Evolutionary conservation across 2,113 vertebrate genomes (phyloP), one percentile per base, ranked within the genome.

Genomic region (Ascaphus truei): DNA sequence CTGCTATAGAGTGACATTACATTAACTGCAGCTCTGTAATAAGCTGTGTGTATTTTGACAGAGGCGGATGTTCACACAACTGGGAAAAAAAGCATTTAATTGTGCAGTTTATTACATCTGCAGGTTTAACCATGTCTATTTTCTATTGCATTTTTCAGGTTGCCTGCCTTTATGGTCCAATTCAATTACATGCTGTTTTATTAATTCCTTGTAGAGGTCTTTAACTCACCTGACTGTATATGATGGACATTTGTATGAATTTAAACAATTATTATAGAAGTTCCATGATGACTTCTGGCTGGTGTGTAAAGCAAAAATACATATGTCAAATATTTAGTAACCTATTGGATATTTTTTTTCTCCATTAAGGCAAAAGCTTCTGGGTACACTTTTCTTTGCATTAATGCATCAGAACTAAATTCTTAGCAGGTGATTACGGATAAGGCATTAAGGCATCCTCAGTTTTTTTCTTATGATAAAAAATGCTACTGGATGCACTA

Each of bases 381-480:
- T 37, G 56, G 36, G 74, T 18, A 55, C 77, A 72, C 66, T 77
- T 79, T 29, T 20, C 20, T 2, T 69, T 69, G 74, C 47, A 58
- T 66, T 75, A 73, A 78, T 37, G 27, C 68, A 34, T 71, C 22
- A 41, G 75, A 50, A 37, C 64, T 30, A 0, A 71, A 73, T 67
- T 74, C 61, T 59, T 27, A 9, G 4, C 73, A 71, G 79, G 83
- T 79, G 81, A 84, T 74, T 64, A 43, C 77, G 84, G 85, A 85
- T 80, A 85, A 87, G 84, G 85, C 73, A 83, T 86, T 82, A 82
- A 79, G 80, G 77, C 69, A 41, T 1, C 33, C 74, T 27, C 30
- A 43, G n/a, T n/a, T 20, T 57, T 66, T 73, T 80, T 78, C 76
- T n/a, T 33, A 22, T 73, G 58, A 48, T 72, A 41, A 80, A n/a